phyloP scores from a whole-genome alignment of 2,888 invertebrate genomes.

The Gerris lacustris region DNA sequence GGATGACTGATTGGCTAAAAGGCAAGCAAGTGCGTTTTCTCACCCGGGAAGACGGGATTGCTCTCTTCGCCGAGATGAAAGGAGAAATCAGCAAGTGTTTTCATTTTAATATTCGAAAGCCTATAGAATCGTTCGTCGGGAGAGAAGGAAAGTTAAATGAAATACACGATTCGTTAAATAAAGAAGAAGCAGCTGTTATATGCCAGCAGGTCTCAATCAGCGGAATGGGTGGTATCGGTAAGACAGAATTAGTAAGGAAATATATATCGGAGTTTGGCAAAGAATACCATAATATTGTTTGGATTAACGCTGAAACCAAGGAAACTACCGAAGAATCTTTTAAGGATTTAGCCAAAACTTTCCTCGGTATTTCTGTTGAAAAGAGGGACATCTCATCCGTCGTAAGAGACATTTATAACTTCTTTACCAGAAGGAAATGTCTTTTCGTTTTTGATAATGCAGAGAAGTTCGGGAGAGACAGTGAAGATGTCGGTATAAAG shows the following conservation, averaged over 20 bases:
- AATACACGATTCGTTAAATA: background rate
- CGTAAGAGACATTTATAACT: conserved; percentile 18
- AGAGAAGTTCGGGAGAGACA: background rate
- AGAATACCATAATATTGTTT: conserved; percentile 17
- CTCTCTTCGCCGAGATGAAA: background rate
- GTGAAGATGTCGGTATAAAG: conserved; percentile 13
- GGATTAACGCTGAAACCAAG: conserved; percentile 21
- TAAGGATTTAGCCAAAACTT: conserved; percentile 14
- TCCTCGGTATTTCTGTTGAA: conserved; percentile 13
- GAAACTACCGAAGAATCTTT: conserved; percentile 15
- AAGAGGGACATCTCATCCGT: conserved; percentile 13
- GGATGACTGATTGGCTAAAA: background rate
- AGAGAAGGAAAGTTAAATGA: background rate
- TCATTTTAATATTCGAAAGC: background rate
- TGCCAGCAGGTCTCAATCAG: conserved; percentile 11
- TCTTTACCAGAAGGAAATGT: conserved; percentile 16
- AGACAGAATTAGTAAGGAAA: conserved; percentile 21
- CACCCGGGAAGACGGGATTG: background rate
- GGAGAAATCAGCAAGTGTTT: background rate
- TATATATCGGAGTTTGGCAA: conserved; percentile 2
- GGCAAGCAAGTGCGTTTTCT: background rate
- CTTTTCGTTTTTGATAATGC: conserved; percentile 23
- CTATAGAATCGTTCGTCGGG: background rate
- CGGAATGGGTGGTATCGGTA: conserved; percentile 22
- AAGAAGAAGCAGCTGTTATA: background rate